Base-by-base conservation (phyloP, 2,113 vertebrate genomes). In the Alces alces region DNA sequence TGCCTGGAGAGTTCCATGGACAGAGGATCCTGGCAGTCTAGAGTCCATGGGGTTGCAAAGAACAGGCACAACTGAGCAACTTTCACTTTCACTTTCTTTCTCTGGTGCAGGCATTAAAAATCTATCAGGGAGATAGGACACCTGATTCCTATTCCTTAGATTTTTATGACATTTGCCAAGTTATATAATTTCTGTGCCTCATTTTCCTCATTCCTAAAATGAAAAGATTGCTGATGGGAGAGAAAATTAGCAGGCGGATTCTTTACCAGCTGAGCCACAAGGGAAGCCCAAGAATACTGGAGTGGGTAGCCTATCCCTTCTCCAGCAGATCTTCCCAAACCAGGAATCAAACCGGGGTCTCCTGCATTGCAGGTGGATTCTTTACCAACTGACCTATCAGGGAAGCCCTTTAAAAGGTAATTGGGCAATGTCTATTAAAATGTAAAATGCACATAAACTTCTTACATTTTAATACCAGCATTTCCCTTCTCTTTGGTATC, bases 141-240 rank as follows among this genome's bases (percentile, higher is more conserved):
- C 7, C 55, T 66, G 39, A 78, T 84, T 91, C 50, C 33, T 76
- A 43, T 47, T 86, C 39, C 33, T 78, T 94, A 33, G n/a, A 80
- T 60, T 91, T 83, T 89, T 91, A 66, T 58, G 14, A 13, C n/a
- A 66, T 88, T 91, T 91, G 39, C 1, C 30, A 91, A 80, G 11
- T 15, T 43, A 85, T 27, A 43, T 64, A 39, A 96, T 64, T 58
- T 92, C 25, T 88, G 9, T n/a, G 60, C 14, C n/a, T 92, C 21
- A 58, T 39, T 28, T 91, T 93, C 21, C 16, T 96, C 47, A 94
- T 54, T 94, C 33, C 36, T 70, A 73, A 90, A 95, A 89, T 28
- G 47, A 95, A 94, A 83, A 57, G 14, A 54, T 50, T 91, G 21
- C 3, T 95, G 55, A n/a, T n/a, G 13, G 19, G 9, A 93, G 13